Conservation (phyloP, 2,797 vertebrate genomes). For the Denticeps clupeoides region DNA sequence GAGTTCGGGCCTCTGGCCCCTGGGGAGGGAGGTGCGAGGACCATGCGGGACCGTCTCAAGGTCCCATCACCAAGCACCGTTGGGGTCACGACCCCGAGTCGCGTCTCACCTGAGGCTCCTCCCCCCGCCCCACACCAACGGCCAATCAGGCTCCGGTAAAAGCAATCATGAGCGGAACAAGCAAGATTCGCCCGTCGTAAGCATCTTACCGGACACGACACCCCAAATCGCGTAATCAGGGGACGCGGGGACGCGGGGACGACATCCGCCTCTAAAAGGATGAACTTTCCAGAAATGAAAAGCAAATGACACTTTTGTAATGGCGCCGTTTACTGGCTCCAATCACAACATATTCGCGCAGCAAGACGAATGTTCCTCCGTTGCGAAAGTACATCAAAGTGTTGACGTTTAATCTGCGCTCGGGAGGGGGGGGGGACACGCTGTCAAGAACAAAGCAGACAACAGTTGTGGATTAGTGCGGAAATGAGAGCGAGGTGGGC, state of each 20-base stretch:
- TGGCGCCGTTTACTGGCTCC: constrained; percentile 1
- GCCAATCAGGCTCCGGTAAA: too few species aligned
- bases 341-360: constrained; percentile 2
- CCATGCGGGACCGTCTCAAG: too few species aligned
- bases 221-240: too few species aligned
- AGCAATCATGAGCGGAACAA: too few species aligned
- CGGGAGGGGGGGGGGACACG: constrained; percentile 28
- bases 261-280: constrained; percentile 36
- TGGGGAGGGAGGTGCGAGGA: constrained; percentile 56
- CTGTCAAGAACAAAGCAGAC: constrained; percentile 11
- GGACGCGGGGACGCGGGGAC: too few species aligned
- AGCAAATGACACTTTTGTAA: constrained; percentile 20
- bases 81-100: too few species aligned
- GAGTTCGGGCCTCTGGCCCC: constrained; percentile 46
- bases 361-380: constrained; percentile 15
- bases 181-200: too few species aligned
- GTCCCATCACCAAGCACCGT: constrained; percentile 61
- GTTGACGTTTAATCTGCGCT: constrained; percentile 29
- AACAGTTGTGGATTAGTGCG: constrained; percentile 32
- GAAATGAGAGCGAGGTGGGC: constrained; percentile 57
- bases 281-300: too few species aligned
- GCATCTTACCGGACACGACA: too few species aligned
- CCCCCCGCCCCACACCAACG: too few species aligned
- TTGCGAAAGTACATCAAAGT: constrained; percentile 19
- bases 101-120: too few species aligned